These are phyloP conservation scores for Ophioninae sp. DNA, from an alignment of 2,888 invertebrate genomes.

Conservation along the genomic window DNA sequence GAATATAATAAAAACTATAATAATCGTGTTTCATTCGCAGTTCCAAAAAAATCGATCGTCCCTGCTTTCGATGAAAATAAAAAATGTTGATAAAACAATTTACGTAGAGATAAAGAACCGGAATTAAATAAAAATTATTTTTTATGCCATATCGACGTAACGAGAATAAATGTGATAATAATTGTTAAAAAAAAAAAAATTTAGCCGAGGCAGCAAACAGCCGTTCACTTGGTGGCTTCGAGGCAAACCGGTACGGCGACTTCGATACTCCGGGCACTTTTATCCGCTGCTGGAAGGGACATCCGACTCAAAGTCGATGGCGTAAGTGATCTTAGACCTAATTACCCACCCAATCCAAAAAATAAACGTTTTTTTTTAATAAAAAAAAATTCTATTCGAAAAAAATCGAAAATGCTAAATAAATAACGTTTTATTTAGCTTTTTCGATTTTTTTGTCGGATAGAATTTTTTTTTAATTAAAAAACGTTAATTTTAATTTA, in stretches of 20 bases:
- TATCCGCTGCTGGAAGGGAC: conserved; percentile 95
- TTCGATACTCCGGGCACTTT: conserved; percentile 92
- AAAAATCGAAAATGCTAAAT: no score
- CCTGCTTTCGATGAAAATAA: no score
- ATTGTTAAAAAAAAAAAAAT: conserved; percentile 41
- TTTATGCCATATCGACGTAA: conserved; percentile 9
- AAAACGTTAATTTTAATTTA: no score
- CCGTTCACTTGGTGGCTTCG: conserved; percentile 96
- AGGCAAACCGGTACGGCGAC: conserved; percentile 96
- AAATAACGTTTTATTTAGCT: no score
- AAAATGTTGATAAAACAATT: neutral
- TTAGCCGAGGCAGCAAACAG: conserved; percentile 95
- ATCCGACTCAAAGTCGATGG: conserved; percentile 93
- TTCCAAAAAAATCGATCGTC: no score
- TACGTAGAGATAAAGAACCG: neutral
- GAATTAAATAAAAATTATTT: neutral
- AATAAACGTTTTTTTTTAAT: no score
- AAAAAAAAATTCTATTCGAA: no score
- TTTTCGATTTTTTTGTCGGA: no score
- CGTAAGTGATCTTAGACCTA: conserved; percentile 85
- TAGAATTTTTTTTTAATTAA: no score
- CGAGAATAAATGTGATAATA: conserved; percentile 26
- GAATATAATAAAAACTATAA: no score
- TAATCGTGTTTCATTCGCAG: no score
- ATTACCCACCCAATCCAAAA: neutral